Percentiles rank a stretch among this genome's conserved stretches.
These are phyloP conservation scores for Epistrophe eligans DNA, from an alignment of 2,888 invertebrate genomes.

Conservation along the genomic window DNA sequence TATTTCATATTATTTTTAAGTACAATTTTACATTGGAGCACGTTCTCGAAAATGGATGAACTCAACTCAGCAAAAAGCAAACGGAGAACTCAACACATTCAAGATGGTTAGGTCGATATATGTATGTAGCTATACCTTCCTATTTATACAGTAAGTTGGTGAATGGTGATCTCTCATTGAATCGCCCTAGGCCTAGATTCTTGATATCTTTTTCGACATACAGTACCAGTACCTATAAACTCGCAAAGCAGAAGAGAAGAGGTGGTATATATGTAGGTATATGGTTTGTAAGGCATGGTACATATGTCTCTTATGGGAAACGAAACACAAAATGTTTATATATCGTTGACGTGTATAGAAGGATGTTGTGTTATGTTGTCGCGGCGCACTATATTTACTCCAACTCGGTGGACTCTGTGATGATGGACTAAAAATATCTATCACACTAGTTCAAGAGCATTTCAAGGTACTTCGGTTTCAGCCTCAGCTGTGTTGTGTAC, in stretches of 20 bases:
- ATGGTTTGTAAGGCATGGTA: not conserved
- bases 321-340: conserved; percentile 41
- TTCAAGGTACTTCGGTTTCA: conserved; percentile 54
- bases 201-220: conserved; percentile 38
- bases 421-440: conserved; percentile 67
- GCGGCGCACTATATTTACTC: conserved; percentile 41
- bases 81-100: conserved; percentile 40
- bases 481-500: conserved; percentile 21
- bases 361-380: conserved; percentile 45
- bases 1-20: conserved; percentile 48
- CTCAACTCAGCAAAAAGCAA: conserved; percentile 23
- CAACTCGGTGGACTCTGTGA: conserved; percentile 29
- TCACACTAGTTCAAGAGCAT: conserved; percentile 72
- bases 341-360: conserved; percentile 18
- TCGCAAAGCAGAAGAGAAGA: not conserved
- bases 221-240: not conserved
- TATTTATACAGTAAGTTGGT: conserved; percentile 10
- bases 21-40: conserved; percentile 44
- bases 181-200: conserved; percentile 35
- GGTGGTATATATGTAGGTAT: too few species aligned
- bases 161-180: conserved; percentile 33
- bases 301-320: conserved; percentile 44
- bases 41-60: conserved; percentile 57
- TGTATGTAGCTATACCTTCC: not conserved
- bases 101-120: conserved; percentile 44